Evolutionary conservation across 2,888 invertebrate genomes (phyloP).

Genomic region (Venusia cambrica): DNA sequence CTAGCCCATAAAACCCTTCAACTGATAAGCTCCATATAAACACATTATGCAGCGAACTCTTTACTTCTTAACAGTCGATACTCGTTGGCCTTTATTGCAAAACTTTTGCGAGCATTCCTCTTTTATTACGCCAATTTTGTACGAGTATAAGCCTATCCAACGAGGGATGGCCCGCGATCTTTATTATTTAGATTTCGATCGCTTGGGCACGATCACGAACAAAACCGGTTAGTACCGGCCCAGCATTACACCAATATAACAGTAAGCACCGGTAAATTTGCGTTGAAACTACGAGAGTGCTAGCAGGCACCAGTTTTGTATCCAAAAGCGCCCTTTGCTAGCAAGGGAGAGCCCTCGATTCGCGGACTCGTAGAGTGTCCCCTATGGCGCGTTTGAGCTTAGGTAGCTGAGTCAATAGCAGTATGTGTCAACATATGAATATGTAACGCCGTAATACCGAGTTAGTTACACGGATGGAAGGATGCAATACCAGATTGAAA

Average conservation of each 20-base stretch:
- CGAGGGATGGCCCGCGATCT: conserved; percentile 61
- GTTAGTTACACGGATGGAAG: conserved; percentile 16
- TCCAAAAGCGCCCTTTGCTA: conserved; percentile 6
- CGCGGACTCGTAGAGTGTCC: conserved; percentile 20
- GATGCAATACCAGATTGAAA: conserved; percentile 15
- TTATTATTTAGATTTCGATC: conserved; percentile 79
- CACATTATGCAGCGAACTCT: conserved; percentile 54
- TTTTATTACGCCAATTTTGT: conserved; percentile 81
- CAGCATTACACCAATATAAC: too few relatives aligned
- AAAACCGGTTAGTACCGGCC: background rate
- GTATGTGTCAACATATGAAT: conserved; percentile 33
- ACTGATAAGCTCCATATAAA: conserved; percentile 16
- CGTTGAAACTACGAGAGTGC: too few relatives aligned
- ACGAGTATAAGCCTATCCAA: conserved; percentile 74
- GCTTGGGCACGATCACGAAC: conserved; percentile 29
- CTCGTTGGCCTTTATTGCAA: conserved; percentile 77
- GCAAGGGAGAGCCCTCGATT: conserved; percentile 14
- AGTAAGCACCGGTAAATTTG: too few relatives aligned
- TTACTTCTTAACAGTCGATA: conserved; percentile 80
- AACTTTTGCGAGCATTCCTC: conserved; percentile 79
- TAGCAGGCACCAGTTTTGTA: conserved; percentile 4
- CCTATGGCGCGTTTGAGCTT: conserved; percentile 25
- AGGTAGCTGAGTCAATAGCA: conserved; percentile 25
- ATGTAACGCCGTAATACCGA: conserved; percentile 29
- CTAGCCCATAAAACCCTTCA: conserved; percentile 1